Evolutionary conservation across 2,888 invertebrate species (phyloP), one percentile per base, ranked within the genome.

Genomic region (Eilema caniola): DNA sequence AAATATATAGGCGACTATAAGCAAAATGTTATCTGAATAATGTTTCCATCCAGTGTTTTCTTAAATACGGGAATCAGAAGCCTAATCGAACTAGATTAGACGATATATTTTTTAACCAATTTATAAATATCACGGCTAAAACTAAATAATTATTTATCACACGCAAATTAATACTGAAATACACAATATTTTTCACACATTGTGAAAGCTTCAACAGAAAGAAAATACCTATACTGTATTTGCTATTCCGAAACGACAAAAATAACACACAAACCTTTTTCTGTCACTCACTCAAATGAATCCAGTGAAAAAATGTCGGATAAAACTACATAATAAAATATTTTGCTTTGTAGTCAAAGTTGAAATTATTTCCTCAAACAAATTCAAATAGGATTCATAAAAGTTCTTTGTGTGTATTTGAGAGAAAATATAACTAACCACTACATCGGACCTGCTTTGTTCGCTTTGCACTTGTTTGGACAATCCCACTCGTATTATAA

Each of bases 331-430:
- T 82, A 76, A 76, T 71, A 74, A 78, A 81, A 73, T 82, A 75
- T 74, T 73, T 72, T 72, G 71, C 73, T 76, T 79, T 81, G 81
- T 75, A 72, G 77, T 66, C 72, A 47, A 80, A 85, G 76, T 85
- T 86, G 80, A 74, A 85, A 83, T 83, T 82, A 85, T 85, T 81
- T 81, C 76, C 82, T 81, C 82, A 79, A 83, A 81, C 78, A 82
- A 83, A 84, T 84, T 85, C 83, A 81, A 86, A 85, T 83, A 74
- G 83, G 84, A 88, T 88, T 86, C 85, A 84, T 82, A 85, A 85
- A 82, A 73, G 72, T 83, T 78, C 78, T 59, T 78, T 74, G 79
- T 85, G 80, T 82, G 81, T 80, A 79, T 81, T 82, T 74, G 79
- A 75, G 37, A 67, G 69, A 69, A 72, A 67, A 77, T 71, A 76